Conservation (phyloP, 2,888 invertebrate genomes). For the Bembecia ichneumoniformis region DNA sequence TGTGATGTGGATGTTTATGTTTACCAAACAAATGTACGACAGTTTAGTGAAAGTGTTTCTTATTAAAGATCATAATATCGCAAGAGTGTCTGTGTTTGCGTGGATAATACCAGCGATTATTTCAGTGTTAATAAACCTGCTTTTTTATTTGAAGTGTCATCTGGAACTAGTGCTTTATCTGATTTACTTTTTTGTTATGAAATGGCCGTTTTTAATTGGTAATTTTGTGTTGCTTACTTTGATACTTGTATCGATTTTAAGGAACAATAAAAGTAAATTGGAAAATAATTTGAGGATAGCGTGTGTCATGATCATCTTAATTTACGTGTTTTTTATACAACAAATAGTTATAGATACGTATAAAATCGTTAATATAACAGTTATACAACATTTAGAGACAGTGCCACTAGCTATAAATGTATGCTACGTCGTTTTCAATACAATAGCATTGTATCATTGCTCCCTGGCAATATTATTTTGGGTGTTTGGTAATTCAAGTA, state of each 20-base stretch:
- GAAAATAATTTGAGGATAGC: conserved; percentile 33
- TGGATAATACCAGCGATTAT: conserved; percentile 35
- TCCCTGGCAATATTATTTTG: conserved; percentile 48
- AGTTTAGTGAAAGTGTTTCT: conserved; percentile 45
- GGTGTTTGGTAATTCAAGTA: conserved; percentile 51
- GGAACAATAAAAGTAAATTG: conserved; percentile 26
- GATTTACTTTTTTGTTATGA: conserved; percentile 30
- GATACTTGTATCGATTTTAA: conserved; percentile 34
- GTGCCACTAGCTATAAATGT: conserved; percentile 12
- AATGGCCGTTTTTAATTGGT: conserved; percentile 45
- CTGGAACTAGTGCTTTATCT: conserved; percentile 16
- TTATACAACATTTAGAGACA: conserved; percentile 10
- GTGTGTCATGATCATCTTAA: conserved; percentile 39
- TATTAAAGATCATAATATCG: conserved; percentile 19
- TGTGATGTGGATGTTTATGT: conserved; percentile 51
- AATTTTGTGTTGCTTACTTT: conserved; percentile 39
- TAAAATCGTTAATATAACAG: conserved; percentile 27
- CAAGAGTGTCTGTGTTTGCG: conserved; percentile 30
- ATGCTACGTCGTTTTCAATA: conserved; percentile 16
- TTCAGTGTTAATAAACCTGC: conserved; percentile 15
- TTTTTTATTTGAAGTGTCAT: conserved; percentile 12
- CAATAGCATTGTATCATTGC: conserved; percentile 44
- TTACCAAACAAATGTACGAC: conserved; percentile 47
- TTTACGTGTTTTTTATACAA: conserved; percentile 49
- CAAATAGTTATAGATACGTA: conserved; percentile 39